These are phyloP conservation scores for Columba guinea DNA, from an alignment of 2,797 vertebrate genomes.

Conservation along the genomic window DNA sequence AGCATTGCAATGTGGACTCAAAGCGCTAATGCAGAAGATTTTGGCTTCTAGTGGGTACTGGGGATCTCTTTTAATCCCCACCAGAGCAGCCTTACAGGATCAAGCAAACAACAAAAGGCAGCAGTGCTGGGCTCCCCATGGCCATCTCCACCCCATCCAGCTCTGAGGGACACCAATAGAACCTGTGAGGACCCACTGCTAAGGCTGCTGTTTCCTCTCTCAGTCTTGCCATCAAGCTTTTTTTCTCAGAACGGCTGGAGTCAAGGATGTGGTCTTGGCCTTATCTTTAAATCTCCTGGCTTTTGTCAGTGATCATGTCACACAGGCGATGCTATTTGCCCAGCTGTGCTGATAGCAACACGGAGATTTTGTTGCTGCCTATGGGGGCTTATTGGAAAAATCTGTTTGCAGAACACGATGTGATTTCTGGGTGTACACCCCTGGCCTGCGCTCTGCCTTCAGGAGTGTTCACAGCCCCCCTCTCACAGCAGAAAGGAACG, in stretches of 20 bases:
- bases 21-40: not conserved
- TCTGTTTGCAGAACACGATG: not conserved
- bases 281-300: slow-evolving; percentile 37
- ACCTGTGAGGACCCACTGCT: not conserved
- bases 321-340: not conserved
- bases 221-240: not conserved
- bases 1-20: not conserved
- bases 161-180: not conserved
- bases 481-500: not conserved
- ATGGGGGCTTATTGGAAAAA: not conserved
- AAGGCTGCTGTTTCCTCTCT: not conserved
- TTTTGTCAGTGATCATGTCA: not conserved
- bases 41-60: not conserved
- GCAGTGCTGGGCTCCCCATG: accelerated
- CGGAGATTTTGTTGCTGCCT: not conserved
- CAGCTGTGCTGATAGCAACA: not conserved
- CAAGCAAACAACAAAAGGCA: accelerated
- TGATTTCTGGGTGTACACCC: not conserved
- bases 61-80: not conserved
- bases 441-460: not conserved
- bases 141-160: not conserved
- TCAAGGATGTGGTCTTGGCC: not conserved
- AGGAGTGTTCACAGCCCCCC: not conserved
- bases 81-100: not conserved
- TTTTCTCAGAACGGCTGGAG: not conserved